Base-by-base conservation (phyloP, 1,140 invertebrate species). In the Drosophila hydei region DNA sequence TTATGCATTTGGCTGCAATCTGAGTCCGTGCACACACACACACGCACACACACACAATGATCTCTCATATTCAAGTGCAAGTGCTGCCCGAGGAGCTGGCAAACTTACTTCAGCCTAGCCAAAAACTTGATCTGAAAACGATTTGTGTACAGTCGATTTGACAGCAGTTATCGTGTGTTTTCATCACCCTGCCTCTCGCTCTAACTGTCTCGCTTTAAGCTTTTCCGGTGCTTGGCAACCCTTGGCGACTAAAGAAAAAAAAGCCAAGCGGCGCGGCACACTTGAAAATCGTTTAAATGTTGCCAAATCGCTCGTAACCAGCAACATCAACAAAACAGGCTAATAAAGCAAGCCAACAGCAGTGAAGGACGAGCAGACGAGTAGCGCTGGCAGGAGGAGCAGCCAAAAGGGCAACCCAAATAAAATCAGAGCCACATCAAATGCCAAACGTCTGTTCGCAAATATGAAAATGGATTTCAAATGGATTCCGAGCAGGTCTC, bases 111-210 rank as follows among this genome's bases (percentile, higher is more conserved):
- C 14, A 18, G 55, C 18, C 3, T 16, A 7, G 38, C 54, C 21
- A 38, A 65, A 45, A 65, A 54, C 14, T 48, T 58, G 33, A 79
- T 79, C 65, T 75, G 52, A 63, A 62, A 79, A 75, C 72, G 77
- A 79, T 79, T 79, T 79, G 76, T 75, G 61, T 73, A 76, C 72
- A 75, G 63, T 70, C 70, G 75, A 74, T 79, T 79, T 79, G 77
- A 62, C 72, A 79, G 72, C 45, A 59, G 42, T 21, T 18, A 4
- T 43, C 52, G 52, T 12, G 43, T 43, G 21, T 42, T n/a, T 25
- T 21, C 21, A 21, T 78, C 69, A 59, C 50, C 77, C 68, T 52
- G 54, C 54, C 56, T 30, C 25, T 72, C 18, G 0, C 3, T 1
- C 30, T 38, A 2, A 9, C 27, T n/a, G 19, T 70, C 33, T 50